Conservation (phyloP, 2,888 invertebrate species). For the Ellobium chinense region DNA sequence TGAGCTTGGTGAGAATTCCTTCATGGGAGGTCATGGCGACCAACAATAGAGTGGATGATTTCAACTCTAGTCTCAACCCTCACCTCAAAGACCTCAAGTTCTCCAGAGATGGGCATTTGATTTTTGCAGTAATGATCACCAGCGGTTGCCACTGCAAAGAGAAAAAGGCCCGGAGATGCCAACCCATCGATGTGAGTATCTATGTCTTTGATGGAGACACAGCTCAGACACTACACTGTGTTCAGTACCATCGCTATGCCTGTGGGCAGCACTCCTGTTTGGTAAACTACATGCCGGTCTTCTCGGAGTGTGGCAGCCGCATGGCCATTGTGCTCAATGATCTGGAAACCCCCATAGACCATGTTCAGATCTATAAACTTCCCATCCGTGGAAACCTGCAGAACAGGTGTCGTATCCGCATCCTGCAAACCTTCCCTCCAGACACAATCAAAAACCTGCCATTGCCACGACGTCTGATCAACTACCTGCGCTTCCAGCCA, state of each 20-base stretch:
- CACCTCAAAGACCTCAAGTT: slow-evolving; percentile 73
- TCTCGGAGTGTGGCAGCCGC: slow-evolving; percentile 76
- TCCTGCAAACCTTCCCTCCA: slow-evolving; percentile 71
- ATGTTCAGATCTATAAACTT: slow-evolving; percentile 76
- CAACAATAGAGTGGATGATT: slow-evolving; percentile 72
- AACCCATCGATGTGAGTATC: slow-evolving; percentile 74
- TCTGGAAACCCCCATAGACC: slow-evolving; percentile 70
- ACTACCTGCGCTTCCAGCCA: slow-evolving; percentile 76
- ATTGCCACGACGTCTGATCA: slow-evolving; percentile 73
- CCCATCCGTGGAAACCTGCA: slow-evolving; percentile 74
- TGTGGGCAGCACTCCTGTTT: slow-evolving; percentile 76
- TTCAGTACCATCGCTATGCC: slow-evolving; percentile 76
- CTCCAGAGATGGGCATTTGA: slow-evolving; percentile 74
- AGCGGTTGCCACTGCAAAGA: slow-evolving; percentile 75
- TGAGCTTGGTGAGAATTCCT: slow-evolving; percentile 70
- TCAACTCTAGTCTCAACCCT: slow-evolving; percentile 69
- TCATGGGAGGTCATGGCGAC: slow-evolving; percentile 71
- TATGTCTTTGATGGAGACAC: slow-evolving; percentile 76
- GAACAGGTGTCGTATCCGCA: slow-evolving; percentile 73
- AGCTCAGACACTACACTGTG: slow-evolving; percentile 74
- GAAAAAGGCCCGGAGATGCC: slow-evolving; percentile 72
- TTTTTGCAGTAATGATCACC: slow-evolving; percentile 75
- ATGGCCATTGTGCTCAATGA: slow-evolving; percentile 77
- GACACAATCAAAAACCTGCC: slow-evolving; percentile 72
- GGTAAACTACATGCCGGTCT: slow-evolving; percentile 76